Conservation (phyloP, 2,113 vertebrate species). For the Rhineura floridana region DNA sequence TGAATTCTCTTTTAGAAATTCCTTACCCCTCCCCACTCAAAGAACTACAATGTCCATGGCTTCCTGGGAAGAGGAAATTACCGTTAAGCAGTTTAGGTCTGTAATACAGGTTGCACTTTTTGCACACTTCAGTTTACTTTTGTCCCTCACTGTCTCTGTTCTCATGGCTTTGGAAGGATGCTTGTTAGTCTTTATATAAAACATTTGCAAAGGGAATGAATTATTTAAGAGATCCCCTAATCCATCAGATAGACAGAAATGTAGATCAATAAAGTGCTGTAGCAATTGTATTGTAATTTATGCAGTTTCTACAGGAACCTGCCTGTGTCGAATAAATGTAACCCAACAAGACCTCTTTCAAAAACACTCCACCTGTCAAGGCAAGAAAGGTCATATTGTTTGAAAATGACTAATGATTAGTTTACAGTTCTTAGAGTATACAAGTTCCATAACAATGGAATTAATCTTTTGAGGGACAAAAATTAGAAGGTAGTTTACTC, state of each 20-base stretch:
- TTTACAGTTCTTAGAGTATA: conserved; percentile 85
- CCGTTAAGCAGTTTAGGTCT: neutral
- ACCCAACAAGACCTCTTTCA: conserved; percentile 59
- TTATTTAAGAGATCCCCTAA: conserved; percentile 35
- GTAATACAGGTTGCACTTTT: neutral
- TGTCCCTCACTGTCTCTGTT: neutral
- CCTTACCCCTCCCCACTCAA: neutral
- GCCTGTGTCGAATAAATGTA: conserved; percentile 45
- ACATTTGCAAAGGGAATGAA: conserved; percentile 18
- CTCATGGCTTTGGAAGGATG: conserved; percentile 34
- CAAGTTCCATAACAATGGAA: conserved; percentile 88
- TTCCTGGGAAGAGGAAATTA: neutral
- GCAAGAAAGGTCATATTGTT: conserved; percentile 83
- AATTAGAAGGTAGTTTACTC: conserved; percentile 87
- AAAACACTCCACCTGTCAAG: conserved; percentile 57
- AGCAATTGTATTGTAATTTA: neutral
- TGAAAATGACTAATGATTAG: conserved; percentile 86
- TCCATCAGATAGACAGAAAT: conserved; percentile 57
- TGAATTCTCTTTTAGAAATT: neutral
- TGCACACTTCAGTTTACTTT: neutral
- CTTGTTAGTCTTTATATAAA: conserved; percentile 50
- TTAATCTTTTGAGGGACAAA: conserved; percentile 81
- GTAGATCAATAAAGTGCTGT: conserved; percentile 39
- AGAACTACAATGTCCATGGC: neutral
- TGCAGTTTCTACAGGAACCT: conserved; percentile 36